These are phyloP conservation scores for Sprattus sprattus DNA, from an alignment of 2,113 vertebrate genomes.

Conservation along the genomic window DNA sequence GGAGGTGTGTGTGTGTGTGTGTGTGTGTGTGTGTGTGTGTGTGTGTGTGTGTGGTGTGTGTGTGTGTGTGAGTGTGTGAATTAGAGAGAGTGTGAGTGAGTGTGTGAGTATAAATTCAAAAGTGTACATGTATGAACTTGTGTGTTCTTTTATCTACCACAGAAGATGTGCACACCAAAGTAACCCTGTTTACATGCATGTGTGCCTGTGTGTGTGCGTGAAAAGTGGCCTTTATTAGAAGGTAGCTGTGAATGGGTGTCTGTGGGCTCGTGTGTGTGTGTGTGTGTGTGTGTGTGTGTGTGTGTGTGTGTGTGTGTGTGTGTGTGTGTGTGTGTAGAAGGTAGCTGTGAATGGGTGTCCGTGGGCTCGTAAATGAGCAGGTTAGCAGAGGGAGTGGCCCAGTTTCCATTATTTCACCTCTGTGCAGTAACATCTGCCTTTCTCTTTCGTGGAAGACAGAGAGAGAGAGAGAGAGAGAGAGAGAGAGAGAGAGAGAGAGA, in stretches of 20 bases:
- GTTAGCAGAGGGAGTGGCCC: constrained; percentile 15
- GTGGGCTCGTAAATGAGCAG: constrained; percentile 28
- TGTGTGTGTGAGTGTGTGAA: background rate
- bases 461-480: background rate
- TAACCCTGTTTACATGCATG: background rate
- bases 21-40: constrained; percentile 25
- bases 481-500: background rate
- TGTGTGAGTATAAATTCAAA: background rate
- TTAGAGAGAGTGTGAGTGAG: background rate
- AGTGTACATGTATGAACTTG: background rate
- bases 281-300: background rate
- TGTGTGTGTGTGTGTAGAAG: background rate
- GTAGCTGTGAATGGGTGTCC: constrained; percentile 19
- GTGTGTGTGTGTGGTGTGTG: background rate
- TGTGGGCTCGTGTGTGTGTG: background rate
- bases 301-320: background rate
- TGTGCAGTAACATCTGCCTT: background rate
- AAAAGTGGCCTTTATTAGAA: constrained; percentile 26
- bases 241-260: constrained; percentile 21
- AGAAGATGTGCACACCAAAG: background rate
- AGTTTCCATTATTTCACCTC: constrained; percentile 26
- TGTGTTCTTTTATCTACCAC: background rate
- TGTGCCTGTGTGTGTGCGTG: background rate
- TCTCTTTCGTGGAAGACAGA: background rate
- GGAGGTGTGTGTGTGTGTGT: background rate